A percentile compares a stretch with the other conserved stretches of the same genome.
Conservation (phyloP, 2,888 invertebrate species). For the Morpho helenor region DNA sequence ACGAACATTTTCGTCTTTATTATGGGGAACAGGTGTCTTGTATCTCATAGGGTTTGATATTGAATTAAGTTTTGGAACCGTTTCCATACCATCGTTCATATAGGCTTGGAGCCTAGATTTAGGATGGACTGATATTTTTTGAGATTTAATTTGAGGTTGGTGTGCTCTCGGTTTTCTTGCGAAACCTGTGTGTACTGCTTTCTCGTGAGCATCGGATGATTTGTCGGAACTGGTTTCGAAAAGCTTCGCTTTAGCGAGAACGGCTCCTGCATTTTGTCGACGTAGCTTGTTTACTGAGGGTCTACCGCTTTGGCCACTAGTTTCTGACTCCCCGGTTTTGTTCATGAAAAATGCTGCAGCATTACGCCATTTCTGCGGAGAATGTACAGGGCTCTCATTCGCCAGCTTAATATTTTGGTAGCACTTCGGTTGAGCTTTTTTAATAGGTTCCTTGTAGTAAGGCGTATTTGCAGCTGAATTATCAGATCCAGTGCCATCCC, state of each 20-base stretch:
- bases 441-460: conserved; percentile 38
- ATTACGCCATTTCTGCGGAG: conserved; percentile 73
- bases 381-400: conserved; percentile 44
- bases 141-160: conserved; percentile 45
- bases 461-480: conserved; percentile 47
- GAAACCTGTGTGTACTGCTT: conserved; percentile 50
- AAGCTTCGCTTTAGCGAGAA: conserved; percentile 87
- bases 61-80: conserved; percentile 4
- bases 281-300: conserved; percentile 86
- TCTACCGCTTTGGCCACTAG: conserved; percentile 76
- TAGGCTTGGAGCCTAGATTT: conserved; percentile 40
- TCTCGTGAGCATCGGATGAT: conserved; percentile 62
- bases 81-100: conserved; percentile 13
- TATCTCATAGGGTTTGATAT: conserved; percentile 6
- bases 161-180: conserved; percentile 62
- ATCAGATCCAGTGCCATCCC: conserved; percentile 53
- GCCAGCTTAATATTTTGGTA: conserved; percentile 47
- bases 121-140: conserved; percentile 45
- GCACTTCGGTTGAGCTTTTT: conserved; percentile 36
- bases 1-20: conserved; percentile 47
- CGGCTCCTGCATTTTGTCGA: conserved; percentile 88
- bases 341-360: conserved; percentile 77
- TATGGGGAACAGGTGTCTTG: conserved; percentile 21
- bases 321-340: conserved; percentile 66
- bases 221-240: conserved; percentile 81